A percentile compares a stretch with the other conserved stretches of the same genome.
Evolutionary conservation across 2,888 invertebrate species (phyloP).

Genomic region (Oxyscelio sp.): DNA sequence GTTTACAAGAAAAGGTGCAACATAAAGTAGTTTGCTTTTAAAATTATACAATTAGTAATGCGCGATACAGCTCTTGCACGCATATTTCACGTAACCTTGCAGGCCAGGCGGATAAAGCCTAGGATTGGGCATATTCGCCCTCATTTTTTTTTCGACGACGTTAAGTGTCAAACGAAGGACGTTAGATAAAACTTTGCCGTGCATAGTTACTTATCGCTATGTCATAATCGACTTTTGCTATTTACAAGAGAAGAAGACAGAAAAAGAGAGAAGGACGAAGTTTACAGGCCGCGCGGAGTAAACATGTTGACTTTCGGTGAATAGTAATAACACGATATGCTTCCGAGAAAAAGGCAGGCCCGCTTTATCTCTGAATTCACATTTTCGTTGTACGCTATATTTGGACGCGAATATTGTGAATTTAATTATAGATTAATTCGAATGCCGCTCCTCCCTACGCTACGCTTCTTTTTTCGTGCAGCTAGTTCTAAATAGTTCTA

Average conservation of each 20-base stretch:
- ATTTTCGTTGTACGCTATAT: slow-evolving; percentile 49
- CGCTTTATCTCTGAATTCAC: slow-evolving; percentile 57
- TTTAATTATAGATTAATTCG: slow-evolving; percentile 57
- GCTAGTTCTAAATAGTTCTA: too few species aligned
- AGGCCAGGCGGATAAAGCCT: too few species aligned
- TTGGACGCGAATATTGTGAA: slow-evolving; percentile 54
- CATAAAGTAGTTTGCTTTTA: too few species aligned
- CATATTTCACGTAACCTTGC: too few species aligned
- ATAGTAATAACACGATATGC: slow-evolving; percentile 57
- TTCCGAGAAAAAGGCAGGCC: slow-evolving; percentile 52
- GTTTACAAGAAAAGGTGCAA: too few species aligned
- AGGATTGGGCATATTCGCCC: too few species aligned
- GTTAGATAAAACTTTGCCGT: slow-evolving; percentile 35
- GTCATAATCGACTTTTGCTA: slow-evolving; percentile 40
- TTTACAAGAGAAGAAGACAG: neutral
- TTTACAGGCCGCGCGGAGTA: slow-evolving; percentile 36
- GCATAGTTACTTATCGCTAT: neutral
- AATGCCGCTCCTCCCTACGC: neutral
- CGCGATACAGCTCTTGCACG: too few species aligned
- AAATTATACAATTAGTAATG: too few species aligned
- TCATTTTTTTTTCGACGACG: slow-evolving; percentile 34
- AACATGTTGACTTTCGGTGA: slow-evolving; percentile 60
- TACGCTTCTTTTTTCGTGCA: too few species aligned
- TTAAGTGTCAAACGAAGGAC: slow-evolving; percentile 19
- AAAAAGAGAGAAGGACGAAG: slow-evolving; percentile 1